Base-by-base conservation (phyloP, 2,888 invertebrate species). In the Branchellion lobata region DNA sequence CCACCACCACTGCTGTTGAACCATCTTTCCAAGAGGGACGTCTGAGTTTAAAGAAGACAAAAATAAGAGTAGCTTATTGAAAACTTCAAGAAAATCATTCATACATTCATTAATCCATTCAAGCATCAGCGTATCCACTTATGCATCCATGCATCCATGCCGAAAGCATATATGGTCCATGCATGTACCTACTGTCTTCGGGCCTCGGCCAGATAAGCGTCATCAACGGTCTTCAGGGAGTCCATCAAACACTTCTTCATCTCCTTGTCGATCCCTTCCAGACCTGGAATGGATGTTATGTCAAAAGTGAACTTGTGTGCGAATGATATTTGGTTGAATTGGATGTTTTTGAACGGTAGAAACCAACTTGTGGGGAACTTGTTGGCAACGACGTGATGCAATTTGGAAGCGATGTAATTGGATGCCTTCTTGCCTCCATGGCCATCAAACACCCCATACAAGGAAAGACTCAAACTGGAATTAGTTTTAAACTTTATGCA, bases 21-120 rank as follows among this genome's bases (percentile, higher is more conserved):
- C 90, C 90, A 84, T 90, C 90, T 83, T 89, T 90, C 89, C 89
- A 89, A 0, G 87, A 84, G n/a, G 90, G 90, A 81, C 88, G 89
- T 47, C 89, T 89, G 82, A 36, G 85, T 83, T n/a, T n/a, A n/a
- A n/a, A n/a, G n/a, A 34, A 34, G 36, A 36, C 69, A 79, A 8
- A 74, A n/a, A 53, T 18, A 11, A 75, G 24, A 33, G 72, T 18
- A 18, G 51, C 14, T 18, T 21, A 51, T 18, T 18, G 14, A 51
- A 51, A 51, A 14, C 21, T 11, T 18, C 21, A 51, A 51, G 11
- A 14, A 51, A 51, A 18, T 21, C 11, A 51, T 51, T 51, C 11
- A 51, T 51, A 18, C 11, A 51, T 51, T 51, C 11, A 51, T 51
- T 51, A 51, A 51, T 51, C 21, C 11, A 51, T 51, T 21, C 51